Evolutionary conservation across 2,113 vertebrate species (phyloP), one percentile per base, ranked within the genome.

Genomic region (Channa maculata): DNA sequence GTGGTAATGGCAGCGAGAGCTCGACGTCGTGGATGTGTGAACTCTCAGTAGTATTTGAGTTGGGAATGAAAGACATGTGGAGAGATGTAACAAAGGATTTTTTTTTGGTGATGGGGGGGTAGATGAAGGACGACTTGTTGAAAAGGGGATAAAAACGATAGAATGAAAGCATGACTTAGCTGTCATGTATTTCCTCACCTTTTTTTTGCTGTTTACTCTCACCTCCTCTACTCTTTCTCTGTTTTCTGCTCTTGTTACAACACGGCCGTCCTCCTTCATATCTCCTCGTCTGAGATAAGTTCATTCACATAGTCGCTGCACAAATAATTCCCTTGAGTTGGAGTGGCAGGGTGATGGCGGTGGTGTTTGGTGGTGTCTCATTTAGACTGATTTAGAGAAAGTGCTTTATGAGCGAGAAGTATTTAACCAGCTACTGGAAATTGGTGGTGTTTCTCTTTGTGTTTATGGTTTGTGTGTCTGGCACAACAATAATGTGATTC

Each of bases 171-270:
- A 41, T 78, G 44, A 73, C 55, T 55, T 43, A 49, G 59, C 66
- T 71, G 71, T 69, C 51, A 61, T 72, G 57, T 72, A 1, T 37
- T 72, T 70, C 73, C 66, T 89, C 79, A 77, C 87, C 76, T 86
- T 66, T 75, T 75, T 80, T 79, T 83, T 87, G 63, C 78, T 77
- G 70, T 84, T 80, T 76, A 76, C 77, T 58, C 45, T 85, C 71
- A 75, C 60, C 75, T 81, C 73, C 39, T 70, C 59, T 12, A 24
- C 67, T 63, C 14, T 46, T 39, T 5, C 50, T 54, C 79, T 68
- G 8, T 53, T 67, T 46, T 72, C 65, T 8, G 7, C 65, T 80
- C 44, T 60, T 49, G 55, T 67, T 75, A 24, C 24, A 24, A 49
- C 66, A 7, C 70, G 39, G 58, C 13, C 41, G 68, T 52, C 51